Conservation (phyloP, 2,113 vertebrate genomes). For the Collichthys lucidus region DNA sequence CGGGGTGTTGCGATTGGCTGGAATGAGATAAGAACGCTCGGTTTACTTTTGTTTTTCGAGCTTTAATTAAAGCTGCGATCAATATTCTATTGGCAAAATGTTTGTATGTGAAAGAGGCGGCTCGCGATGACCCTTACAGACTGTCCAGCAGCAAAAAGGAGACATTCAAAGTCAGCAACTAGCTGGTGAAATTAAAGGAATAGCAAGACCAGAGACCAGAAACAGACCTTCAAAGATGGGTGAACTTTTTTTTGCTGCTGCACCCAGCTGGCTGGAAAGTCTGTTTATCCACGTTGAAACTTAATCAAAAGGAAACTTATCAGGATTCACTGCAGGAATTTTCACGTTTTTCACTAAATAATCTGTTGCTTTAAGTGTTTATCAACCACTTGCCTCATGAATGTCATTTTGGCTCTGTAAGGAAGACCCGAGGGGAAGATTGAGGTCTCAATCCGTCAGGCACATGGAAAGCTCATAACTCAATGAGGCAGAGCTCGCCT, state of each 20-base stretch:
- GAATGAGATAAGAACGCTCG: conserved; percentile 26
- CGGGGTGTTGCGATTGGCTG: conserved; percentile 29
- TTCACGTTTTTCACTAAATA: conserved; percentile 16
- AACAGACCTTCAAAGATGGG: too few species aligned
- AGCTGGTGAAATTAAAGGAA: too few species aligned
- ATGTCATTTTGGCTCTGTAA: conserved; percentile 22
- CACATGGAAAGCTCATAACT: conserved; percentile 72
- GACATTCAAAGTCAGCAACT: too few species aligned
- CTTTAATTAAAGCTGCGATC: neutral
- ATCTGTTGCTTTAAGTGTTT: conserved; percentile 21
- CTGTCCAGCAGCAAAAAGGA: too few species aligned
- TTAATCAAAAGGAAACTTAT: neutral
- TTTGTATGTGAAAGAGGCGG: neutral
- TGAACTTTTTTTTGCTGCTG: neutral
- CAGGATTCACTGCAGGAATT: neutral
- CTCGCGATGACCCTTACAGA: neutral
- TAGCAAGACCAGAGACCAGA: too few species aligned
- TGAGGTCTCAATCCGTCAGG: conserved; percentile 59
- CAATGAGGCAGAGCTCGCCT: conserved; percentile 42
- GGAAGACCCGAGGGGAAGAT: conserved; percentile 34
- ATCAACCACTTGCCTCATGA: conserved; percentile 30
- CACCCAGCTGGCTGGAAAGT: neutral
- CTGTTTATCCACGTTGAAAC: neutral
- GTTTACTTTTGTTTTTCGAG: conserved; percentile 17
- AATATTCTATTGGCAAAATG: neutral